These are phyloP conservation scores for Melanaphis sacchari DNA, from an alignment of 1,140 invertebrate species.

Conservation along the genomic window DNA sequence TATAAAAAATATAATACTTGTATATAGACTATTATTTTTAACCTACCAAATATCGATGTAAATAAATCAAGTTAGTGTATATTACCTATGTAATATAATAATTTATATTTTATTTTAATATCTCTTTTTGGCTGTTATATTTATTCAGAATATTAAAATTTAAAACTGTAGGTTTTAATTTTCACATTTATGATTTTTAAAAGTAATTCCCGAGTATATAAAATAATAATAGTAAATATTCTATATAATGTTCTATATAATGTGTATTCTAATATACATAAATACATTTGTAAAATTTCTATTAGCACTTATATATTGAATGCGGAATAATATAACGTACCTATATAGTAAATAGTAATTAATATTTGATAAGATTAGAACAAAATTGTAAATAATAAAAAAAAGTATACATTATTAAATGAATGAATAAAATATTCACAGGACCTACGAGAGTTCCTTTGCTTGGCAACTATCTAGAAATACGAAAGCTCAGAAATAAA, in stretches of 20 bases:
- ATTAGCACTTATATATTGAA: background rate
- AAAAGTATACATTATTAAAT: background rate
- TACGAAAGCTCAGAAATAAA: slow-evolving; percentile 61
- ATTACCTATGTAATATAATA: too few species aligned
- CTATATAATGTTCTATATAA: background rate
- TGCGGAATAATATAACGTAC: too few species aligned
- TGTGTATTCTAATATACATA: background rate
- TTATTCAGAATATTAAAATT: background rate
- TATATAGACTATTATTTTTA: background rate
- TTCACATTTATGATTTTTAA: too few species aligned
- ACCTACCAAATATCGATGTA: background rate
- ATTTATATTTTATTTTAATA: too few species aligned
- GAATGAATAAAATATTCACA: slow-evolving; percentile 58
- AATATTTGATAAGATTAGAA: background rate
- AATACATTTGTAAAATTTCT: background rate
- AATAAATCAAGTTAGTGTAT: background rate
- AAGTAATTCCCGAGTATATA: background rate
- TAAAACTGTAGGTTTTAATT: too few species aligned
- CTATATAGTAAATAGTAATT: background rate
- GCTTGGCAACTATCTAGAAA: slow-evolving; percentile 63
- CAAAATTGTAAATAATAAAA: background rate
- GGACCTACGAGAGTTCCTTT: slow-evolving; percentile 66
- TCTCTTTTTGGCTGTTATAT: background rate
- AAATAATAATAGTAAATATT: background rate
- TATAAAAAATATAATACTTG: background rate